Base-by-base conservation (phyloP, 2,797 vertebrate species). In the Pangasius krempfi region DNA sequence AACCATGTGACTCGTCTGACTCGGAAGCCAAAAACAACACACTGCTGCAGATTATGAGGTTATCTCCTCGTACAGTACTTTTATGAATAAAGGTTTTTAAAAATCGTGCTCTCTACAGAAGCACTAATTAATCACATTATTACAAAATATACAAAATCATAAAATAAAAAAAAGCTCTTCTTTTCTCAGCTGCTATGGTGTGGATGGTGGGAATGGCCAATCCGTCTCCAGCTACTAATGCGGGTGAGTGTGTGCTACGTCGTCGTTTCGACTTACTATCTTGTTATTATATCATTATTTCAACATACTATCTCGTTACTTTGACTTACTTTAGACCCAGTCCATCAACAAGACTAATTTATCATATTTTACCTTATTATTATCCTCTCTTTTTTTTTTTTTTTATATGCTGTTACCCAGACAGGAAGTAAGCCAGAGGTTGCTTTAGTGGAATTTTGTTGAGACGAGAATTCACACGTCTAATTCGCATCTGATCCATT, bases 161-260 rank as follows among this genome's bases (percentile, higher is more conserved):
- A 4, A 25, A 47, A 47, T 47, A 0, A 1, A 37, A 37, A 44
- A 0, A 56, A 68, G 33, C 8, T 66, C 18, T 37, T 33, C 37
- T 76, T 25, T 52, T 30, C 50, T 73, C 89, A 99, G 98, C 98
- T 18, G 97, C 98, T 91, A 99, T 99, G 98, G 94, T 99, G 78
- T 99, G 98, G 98, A 97, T 97, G 5, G 98, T 98, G 89, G 97
- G 97, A 87, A 99, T 99, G 98, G 97, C 98, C 72, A 97, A 96
- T 87, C 95, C 96, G 8, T 90, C 93, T 75, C 90, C 88, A 91
- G 91, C 70, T 90, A 93, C 92, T 91, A 92, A 92, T 90, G 68
- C 93, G 93, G 97, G 97, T 97, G 52, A 78, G 92, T 89, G 22
- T 58, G 13, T 40, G 40, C 40, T 33, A 2, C 16, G 64, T 40